Percentiles rank a stretch among this genome's conserved stretches.
phyloP scores from a whole-genome alignment of 2,888 invertebrate species.

The Panzeria rudis region DNA sequence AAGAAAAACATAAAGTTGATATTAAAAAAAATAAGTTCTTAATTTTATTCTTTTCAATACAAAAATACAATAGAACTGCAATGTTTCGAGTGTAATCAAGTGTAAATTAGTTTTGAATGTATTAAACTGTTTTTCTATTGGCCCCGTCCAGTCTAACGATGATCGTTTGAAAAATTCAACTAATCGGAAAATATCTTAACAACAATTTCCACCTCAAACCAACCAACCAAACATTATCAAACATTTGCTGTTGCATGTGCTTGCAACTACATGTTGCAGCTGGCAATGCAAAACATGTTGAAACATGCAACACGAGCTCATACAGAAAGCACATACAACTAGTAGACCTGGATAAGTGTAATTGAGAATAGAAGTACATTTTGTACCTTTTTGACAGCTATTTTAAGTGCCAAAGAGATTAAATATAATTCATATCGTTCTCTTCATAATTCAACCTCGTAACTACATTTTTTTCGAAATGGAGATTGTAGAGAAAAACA shows the following conservation, averaged over 20 bases:
- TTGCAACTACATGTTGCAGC: neutral
- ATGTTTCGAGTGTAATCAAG: conserved; percentile 36
- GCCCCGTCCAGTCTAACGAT: conserved; percentile 70
- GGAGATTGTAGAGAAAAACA: no score
- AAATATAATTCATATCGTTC: no score
- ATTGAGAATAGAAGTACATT: neutral
- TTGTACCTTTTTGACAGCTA: neutral
- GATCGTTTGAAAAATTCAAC: conserved; percentile 70
- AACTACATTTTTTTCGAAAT: no score
- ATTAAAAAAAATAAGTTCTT: neutral
- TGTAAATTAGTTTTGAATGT: conserved; percentile 49
- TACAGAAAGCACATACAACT: neutral
- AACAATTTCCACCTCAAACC: conserved; percentile 44
- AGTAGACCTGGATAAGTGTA: neutral
- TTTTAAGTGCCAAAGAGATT: neutral
- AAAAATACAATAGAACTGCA: neutral
- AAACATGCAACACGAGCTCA: conserved; percentile 19
- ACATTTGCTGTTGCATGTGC: conserved; percentile 19
- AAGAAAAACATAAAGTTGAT: neutral
- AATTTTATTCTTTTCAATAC: neutral
- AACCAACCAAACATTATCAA: conserved; percentile 24
- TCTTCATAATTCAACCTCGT: no score
- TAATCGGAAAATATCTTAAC: conserved; percentile 65
- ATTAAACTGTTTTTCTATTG: conserved; percentile 69
- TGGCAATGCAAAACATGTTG: conserved; percentile 1